Base-by-base conservation (phyloP, 53 echinoderm and acorn worm species). In the Apostichopus leukothele region DNA sequence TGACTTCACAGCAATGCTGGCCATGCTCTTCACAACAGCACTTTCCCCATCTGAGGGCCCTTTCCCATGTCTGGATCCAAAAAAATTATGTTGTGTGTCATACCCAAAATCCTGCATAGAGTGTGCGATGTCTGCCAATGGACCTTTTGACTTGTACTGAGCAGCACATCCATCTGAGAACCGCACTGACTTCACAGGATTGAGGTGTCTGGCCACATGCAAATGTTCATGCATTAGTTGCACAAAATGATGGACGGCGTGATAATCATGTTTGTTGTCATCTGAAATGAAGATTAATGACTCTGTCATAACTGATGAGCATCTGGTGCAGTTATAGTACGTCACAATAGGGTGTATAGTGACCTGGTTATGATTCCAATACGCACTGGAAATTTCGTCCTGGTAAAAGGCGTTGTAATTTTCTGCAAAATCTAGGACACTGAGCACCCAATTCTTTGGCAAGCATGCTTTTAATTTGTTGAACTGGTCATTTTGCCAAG, bases 121-220 rank as follows among this genome's bases (percentile, higher is more conserved):
- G 60, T 87, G 63, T 9, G 91, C 84, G 5, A 94, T 86, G 50
- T 94, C 94, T 7, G 51, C 19, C 19, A 94, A 88, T 14, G 94
- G 94, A 14, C 92, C 92, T 53, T 78, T 85, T 4, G 90, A 94
- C 73, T 94, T 94, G 88, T 94, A 92, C 20, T 92, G 94, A 4
- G 67, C 51, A 53, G 75, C 77, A 73, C 92, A 92, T 4, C 92
- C 94, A 90, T 94, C 94, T 11, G 92, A 91, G 53, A 90, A 94
- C 6, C 88, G 86, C 13, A 94, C 68, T 22, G 52, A 20, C 52
- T 54, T 88, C 16, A 53, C 53, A n/a, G n/a, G 10, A 57, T 91
- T 60, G 14, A 79, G 54, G 7, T 89, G 51, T 73, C 50, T 90
- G 6, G 91, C 13, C 6, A 61, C 25, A 27, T 86, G 27, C 0